Percentiles rank a stretch among this genome's conserved stretches.
phyloP scores from a whole-genome alignment of 2,888 invertebrate species.

The Trichopria drosophilae region DNA sequence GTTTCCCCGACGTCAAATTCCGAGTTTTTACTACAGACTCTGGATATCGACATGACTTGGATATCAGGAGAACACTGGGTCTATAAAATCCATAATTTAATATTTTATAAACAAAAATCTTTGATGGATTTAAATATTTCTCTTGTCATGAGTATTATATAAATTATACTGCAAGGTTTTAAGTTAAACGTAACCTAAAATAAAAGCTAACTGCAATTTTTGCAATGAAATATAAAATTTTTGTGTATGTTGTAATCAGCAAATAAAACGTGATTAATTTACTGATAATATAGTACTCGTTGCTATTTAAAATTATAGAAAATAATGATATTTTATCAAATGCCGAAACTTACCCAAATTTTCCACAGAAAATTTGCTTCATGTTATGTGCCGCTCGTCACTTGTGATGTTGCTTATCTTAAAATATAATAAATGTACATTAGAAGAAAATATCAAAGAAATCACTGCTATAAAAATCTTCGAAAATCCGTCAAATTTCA shows the following conservation, averaged over 20 bases:
- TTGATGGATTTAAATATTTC: constrained; percentile 8
- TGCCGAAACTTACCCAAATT: constrained; percentile 50
- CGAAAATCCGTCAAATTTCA: too few relatives aligned
- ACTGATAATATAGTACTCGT: constrained; percentile 1
- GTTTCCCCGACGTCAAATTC: constrained; percentile 46
- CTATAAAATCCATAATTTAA: constrained; percentile 38
- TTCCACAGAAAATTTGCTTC: constrained; percentile 54
- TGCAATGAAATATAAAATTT: too few relatives aligned
- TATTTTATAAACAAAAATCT: constrained; percentile 11
- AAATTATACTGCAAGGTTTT: too few relatives aligned
- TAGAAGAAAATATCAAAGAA: constrained; percentile 8
- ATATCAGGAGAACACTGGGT: constrained; percentile 46
- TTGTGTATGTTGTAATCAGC: too few relatives aligned
- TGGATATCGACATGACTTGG: constrained; percentile 46
- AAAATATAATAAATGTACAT: constrained; percentile 5
- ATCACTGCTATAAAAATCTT: constrained; percentile 7
- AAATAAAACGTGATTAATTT: too few relatives aligned
- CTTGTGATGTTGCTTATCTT: not conserved
- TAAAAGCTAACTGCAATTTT: too few relatives aligned
- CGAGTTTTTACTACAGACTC: constrained; percentile 41
- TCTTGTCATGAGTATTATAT: not conserved
- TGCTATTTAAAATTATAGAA: not conserved
- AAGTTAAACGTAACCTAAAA: constrained; percentile 24
- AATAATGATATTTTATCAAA: not conserved
- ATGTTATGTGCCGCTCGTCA: constrained; percentile 34